A percentile compares a stretch with the other conserved stretches of the same genome.
Conservation (phyloP, 2,797 vertebrate species). For the Xiphophorus birchmanni region DNA sequence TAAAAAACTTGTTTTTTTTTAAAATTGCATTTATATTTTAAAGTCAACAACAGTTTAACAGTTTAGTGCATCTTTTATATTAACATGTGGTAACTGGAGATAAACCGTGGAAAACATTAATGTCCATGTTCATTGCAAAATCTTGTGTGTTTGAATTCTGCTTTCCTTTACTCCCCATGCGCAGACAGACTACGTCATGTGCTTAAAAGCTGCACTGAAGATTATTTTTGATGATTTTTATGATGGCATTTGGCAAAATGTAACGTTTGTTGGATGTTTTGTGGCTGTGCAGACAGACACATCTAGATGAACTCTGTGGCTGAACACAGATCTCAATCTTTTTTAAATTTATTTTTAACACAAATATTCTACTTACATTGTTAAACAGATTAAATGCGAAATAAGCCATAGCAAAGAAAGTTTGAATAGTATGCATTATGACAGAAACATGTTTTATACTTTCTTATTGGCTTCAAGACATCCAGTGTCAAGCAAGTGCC, state of each 20-base stretch:
- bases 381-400: neutral
- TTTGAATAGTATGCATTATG: neutral
- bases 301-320: neutral
- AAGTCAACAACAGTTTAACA: neutral
- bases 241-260: no score
- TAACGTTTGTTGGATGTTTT: no score
- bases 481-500: neutral
- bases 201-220: neutral
- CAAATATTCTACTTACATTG: neutral
- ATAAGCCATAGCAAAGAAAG: neutral
- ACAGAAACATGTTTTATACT: neutral
- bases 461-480: neutral
- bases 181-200: neutral
- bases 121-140: neutral
- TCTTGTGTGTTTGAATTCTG: neutral
- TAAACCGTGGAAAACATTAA: neutral
- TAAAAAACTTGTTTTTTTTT: no score
- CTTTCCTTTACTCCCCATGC: neutral
- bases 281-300: neutral
- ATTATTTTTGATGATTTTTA: no score
- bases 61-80: neutral
- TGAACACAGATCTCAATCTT: neutral
- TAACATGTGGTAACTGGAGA: neutral
- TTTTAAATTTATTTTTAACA: neutral
- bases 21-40: neutral